Base-by-base conservation (phyloP, 2,113 vertebrate species). In the Tachysurus vachellii region DNA sequence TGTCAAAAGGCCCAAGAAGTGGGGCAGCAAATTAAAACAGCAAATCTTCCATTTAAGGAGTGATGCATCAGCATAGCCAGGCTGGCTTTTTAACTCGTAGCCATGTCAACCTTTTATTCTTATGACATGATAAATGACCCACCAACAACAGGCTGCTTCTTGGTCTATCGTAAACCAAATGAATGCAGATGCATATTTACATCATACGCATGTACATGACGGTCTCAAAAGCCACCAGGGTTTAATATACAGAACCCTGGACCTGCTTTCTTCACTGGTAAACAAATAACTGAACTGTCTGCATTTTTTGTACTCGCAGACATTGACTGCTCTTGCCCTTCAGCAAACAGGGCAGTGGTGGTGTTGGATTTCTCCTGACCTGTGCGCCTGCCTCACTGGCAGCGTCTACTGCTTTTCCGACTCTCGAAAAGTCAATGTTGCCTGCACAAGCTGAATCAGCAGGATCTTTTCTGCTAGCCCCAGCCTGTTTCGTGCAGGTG, bases 391-490 rank as follows among this genome's bases (percentile, higher is more conserved):
- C 68, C 83, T 80, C 64, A 26, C 70, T 4, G 70, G 54, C 88
- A 83, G 56, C 59, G 77, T 57, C 85, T 82, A 80, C 85, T 86
- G 75, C 73, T 86, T 44, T 85, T 90, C 70, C 82, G 81, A 47
- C 56, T 86, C 83, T 85, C 57, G 26, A 82, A 89, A 85, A 91
- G 88, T 88, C 85, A 68, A 88, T 91, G 88, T 80, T 76, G 86
- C 50, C 77, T 68, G 68, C 80, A 88, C n/a, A 56, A 85, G 88
- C 90, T 89, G 88, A 91, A 79, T 91, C 90, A 91, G 90, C 90
- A 91, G 80, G 79, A 91, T 28, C 61, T 50, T 56, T 66, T 8
- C 53, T 66, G 81, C 56, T 70, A 80, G 84, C 36, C 84, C 42
- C 11, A 21, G 75, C 83, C 80, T 83, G 76, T 77, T 54, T 59